Evolutionary conservation across 2,113 vertebrate genomes (phyloP), one percentile per base, ranked within the genome.

Genomic region (Sturnus vulgaris): DNA sequence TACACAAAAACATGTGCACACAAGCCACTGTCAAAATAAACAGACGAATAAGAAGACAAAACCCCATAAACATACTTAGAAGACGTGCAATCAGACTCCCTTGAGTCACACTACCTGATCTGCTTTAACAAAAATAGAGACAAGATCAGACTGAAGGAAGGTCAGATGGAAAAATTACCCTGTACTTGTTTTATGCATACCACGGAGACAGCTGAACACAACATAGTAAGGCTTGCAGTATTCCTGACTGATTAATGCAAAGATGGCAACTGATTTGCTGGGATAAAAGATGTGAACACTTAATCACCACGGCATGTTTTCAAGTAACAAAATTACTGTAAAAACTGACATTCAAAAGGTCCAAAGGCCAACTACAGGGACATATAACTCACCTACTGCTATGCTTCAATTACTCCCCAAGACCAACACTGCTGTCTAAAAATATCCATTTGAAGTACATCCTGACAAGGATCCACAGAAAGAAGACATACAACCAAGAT

Each of bases 381-480:
- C 89, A 95, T 91, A 59, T 93, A 94, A 96, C 96, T 97, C 96
- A 97, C 91, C 94, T 95, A 95, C 84, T 92, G 70, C 94, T 96
- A 97, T 95, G 94, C 95, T 96, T 96, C 94, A 96, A 96, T 95
- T 95, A 96, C 72, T 97, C 78, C 94, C 84, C 93, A 97, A 95
- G 91, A 97, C 95, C 93, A 97, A 95, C 87, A 97, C 37, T 97
- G 91, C 92, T 96, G 75, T 96, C 94, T 96, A 93, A 96, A 95
- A 97, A 94, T 95, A 96, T 96, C 96, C 91, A 97, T 95, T 96
- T 97, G 94, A 97, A 95, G 95, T 95, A 97, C 88, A 93, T 92
- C 93, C 94, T 95, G 94, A 96, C 94, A 96, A 96, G 71, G 91
- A 95, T 96, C 78, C 96, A 97, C 95, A 95, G 79, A 97, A 96